A percentile compares a stretch with the other conserved stretches of the same genome.
These are phyloP conservation scores for Horisme vitalbata DNA, from an alignment of 2,888 invertebrate genomes.

Conservation along the genomic window DNA sequence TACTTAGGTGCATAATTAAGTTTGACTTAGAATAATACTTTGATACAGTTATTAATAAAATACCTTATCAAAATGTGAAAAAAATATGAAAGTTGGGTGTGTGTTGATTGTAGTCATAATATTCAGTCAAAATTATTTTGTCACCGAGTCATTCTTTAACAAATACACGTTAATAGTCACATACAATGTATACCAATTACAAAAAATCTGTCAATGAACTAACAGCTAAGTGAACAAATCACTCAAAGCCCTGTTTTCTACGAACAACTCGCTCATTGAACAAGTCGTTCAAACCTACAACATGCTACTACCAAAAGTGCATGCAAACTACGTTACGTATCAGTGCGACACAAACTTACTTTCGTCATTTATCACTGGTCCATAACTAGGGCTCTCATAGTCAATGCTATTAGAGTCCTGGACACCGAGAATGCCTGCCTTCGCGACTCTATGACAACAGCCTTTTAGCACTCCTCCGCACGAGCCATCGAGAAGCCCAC, in stretches of 20 bases:
- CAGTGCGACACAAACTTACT: slow-evolving; percentile 83
- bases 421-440: slow-evolving; percentile 85
- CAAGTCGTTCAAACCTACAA: slow-evolving; percentile 15
- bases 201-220: too few relatives aligned
- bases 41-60: too few relatives aligned
- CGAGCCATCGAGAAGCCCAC: slow-evolving; percentile 92
- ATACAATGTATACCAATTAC: too few relatives aligned
- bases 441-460: slow-evolving; percentile 92
- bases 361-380: slow-evolving; percentile 90
- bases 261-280: slow-evolving; percentile 32
- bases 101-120: not conserved
- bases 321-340: slow-evolving; percentile 44
- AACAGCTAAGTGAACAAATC: not conserved
- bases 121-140: not conserved
- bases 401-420: slow-evolving; percentile 86
- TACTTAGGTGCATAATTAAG: too few relatives aligned
- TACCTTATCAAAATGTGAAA: too few relatives aligned
- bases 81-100: too few relatives aligned
- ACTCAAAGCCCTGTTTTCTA: slow-evolving; percentile 10
- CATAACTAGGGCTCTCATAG: slow-evolving; percentile 86
- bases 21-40: too few relatives aligned
- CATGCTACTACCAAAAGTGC: slow-evolving; percentile 12
- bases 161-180: too few relatives aligned
- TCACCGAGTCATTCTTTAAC: not conserved
- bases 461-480: slow-evolving; percentile 92